These are phyloP conservation scores for Heterodera filipjevi DNA, from an alignment of 2,888 invertebrate genomes.

Conservation along the genomic window DNA sequence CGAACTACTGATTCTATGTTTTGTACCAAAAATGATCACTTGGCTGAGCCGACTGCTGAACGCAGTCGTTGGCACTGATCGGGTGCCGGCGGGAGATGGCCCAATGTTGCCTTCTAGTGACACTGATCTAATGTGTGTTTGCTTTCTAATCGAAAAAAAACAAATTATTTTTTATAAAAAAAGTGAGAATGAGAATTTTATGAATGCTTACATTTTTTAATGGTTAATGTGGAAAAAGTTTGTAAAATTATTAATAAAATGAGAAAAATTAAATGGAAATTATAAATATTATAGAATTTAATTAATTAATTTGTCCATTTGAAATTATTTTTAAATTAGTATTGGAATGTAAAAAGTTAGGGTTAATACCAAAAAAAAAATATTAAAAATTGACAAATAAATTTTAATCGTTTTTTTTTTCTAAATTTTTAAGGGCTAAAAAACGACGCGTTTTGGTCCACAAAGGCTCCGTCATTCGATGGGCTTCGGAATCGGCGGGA, in stretches of 20 bases:
- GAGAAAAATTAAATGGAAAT: no score
- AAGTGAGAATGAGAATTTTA: background rate
- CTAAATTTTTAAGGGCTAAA: background rate
- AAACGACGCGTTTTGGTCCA: constrained; percentile 8
- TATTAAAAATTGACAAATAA: background rate
- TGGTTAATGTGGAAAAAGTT: background rate
- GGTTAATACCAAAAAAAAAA: background rate
- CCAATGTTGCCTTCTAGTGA: background rate
- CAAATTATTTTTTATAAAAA: background rate
- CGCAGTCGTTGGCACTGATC: background rate
- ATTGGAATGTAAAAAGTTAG: background rate
- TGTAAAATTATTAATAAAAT: background rate
- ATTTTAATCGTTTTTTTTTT: background rate
- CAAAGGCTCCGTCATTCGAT: constrained; percentile 3
- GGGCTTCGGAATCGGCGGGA: background rate
- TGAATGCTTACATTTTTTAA: background rate
- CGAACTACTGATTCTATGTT: background rate
- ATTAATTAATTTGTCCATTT: background rate
- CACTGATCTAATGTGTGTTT: background rate
- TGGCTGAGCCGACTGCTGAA: background rate
- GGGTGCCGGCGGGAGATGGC: background rate
- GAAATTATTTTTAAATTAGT: no score
- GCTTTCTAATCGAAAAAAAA: no score
- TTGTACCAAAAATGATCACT: background rate
- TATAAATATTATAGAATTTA: background rate